These are phyloP conservation scores for Ranitomeya variabilis DNA, from an alignment of 2,113 vertebrate species.

Conservation along the genomic window DNA sequence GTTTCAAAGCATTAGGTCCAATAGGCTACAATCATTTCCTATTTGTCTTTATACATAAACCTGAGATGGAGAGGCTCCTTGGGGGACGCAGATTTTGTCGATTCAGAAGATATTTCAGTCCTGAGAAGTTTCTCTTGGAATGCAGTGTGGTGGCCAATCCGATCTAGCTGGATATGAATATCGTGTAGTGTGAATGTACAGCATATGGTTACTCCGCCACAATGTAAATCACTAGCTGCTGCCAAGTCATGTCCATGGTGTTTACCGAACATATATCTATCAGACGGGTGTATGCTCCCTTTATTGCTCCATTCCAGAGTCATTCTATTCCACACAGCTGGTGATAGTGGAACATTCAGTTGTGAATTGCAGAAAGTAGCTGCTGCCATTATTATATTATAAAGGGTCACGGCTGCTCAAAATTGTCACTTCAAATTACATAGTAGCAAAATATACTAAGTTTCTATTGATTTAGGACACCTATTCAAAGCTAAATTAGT, in stretches of 20 bases:
- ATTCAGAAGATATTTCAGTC: neutral
- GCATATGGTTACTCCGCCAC: neutral
- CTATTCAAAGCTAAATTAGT: too few species aligned
- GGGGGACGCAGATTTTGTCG: neutral
- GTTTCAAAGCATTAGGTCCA: slow-evolving; percentile 1
- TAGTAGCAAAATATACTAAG: too few species aligned
- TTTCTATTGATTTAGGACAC: too few species aligned
- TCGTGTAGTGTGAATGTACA: slow-evolving; percentile 6
- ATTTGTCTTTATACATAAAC: slow-evolving; percentile 7
- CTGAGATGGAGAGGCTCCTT: slow-evolving; percentile 18
- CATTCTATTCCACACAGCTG: neutral
- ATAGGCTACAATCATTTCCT: slow-evolving; percentile 35
- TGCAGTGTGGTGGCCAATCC: neutral
- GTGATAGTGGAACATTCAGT: neutral
- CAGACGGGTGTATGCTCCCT: neutral
- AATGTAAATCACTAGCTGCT: neutral
- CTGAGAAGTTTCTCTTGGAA: neutral
- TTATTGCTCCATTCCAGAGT: neutral
- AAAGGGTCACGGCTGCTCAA: too few species aligned
- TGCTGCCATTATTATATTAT: neutral
- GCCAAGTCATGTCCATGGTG: neutral
- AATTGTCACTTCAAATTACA: too few species aligned
- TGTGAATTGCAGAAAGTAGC: neutral
- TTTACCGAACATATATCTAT: neutral
- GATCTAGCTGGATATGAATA: neutral